Base-by-base conservation (phyloP, 2,888 invertebrate species). In the Agapostemon virescens region DNA sequence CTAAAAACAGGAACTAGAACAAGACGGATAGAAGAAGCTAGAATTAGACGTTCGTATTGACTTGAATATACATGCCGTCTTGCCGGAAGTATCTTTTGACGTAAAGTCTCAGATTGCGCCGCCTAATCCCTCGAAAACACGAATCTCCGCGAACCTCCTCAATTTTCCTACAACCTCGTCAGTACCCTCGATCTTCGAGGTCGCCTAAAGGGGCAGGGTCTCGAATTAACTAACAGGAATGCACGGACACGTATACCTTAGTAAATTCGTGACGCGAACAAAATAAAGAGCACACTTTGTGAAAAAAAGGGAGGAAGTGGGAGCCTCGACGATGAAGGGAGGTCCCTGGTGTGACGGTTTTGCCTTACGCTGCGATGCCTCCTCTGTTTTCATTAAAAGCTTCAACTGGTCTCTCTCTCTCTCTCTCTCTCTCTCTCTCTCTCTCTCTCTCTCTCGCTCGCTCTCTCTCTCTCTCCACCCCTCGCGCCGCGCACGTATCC, bases 381-480 rank as follows among this genome's bases (percentile, higher is more conserved):
- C 85, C 81, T 86, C 84, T 86, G 86, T 88, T 89, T 88, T 87
- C 86, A 87, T 89, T 88, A 88, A 88, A 91, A 90, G 87, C 85
- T 79, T 80, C 74, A 49, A 58, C 49, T 66, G 67, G 42, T 72
- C 63, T 75, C 67, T 67, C 66, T 70, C 36, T 26, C 52, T 69
- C 77, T 68, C 45, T 49, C 80, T 69, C 52, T 26, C 49, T 15
- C 7, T 38, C 63, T 15, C 36, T 4, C 20, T n/a, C n/a, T 63
- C 36, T 36, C 13, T 72, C 63, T 75, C 67, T 67, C 66, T 70
- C 36, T 26, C 52, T 69, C 77, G 67, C 45, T 49, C 80, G 66
- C 52, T 26, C 49, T 15, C 7, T 38, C 63, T 15, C 36, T 4
- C 20, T n/a, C n/a, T 63, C 36, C n/a, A n/a, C 13, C 20, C 36